phyloP scores from a whole-genome alignment of 2,797 vertebrate species.

The Leptoclinus maculatus region DNA sequence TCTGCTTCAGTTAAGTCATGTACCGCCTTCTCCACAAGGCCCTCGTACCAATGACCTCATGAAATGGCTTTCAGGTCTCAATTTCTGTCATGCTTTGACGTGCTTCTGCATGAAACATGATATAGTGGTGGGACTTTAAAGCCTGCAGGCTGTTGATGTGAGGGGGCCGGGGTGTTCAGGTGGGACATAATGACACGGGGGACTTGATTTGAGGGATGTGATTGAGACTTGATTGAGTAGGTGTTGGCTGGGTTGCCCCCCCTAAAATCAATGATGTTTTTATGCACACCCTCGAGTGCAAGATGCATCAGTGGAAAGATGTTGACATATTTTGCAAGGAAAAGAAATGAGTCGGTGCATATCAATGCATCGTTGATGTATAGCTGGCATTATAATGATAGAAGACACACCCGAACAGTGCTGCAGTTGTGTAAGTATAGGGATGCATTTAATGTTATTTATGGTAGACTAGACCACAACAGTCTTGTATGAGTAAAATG shows the following conservation, averaged over 20 bases:
- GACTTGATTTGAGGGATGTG: conserved; percentile 59
- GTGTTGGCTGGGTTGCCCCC: conserved; percentile 39
- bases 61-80: conserved; percentile 31
- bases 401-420: neutral
- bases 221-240: conserved; percentile 68
- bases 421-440: neutral
- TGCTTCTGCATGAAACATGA: conserved; percentile 20
- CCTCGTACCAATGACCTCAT: conserved; percentile 5
- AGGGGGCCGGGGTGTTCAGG: conserved; percentile 24
- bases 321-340: conserved; percentile 34
- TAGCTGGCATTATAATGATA: conserved; percentile 17
- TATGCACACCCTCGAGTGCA: conserved; percentile 41
- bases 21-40: neutral
- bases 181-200: conserved; percentile 40
- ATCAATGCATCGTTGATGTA: conserved; percentile 25
- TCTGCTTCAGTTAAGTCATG: neutral
- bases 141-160: conserved; percentile 28
- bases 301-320: conserved; percentile 44
- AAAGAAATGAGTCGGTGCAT: conserved; percentile 13
- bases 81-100: conserved; percentile 33
- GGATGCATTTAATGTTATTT: neutral
- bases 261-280: conserved; percentile 62
- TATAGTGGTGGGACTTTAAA: conserved; percentile 18
- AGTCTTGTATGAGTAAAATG: neutral
- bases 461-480: neutral